phyloP scores from a whole-genome alignment of 2,888 invertebrate genomes.

The Andrena praecox region DNA sequence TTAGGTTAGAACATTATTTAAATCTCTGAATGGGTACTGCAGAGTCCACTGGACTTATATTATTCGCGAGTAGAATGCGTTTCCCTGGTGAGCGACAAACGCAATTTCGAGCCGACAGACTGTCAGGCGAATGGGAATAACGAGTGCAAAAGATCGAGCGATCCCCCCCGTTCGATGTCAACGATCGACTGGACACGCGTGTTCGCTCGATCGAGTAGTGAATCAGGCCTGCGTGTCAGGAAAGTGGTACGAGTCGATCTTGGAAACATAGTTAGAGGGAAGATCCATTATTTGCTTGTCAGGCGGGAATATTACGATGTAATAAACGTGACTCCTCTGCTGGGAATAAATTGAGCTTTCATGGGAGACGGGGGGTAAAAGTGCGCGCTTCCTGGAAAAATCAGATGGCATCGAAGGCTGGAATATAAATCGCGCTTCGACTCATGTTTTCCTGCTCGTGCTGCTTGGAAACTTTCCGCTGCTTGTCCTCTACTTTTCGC shows the following conservation, averaged over 20 bases:
- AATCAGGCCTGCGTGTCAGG: constrained; percentile 45
- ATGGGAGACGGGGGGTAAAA: constrained; percentile 24
- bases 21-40: too few relatives aligned
- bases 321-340: constrained; percentile 43
- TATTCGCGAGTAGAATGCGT: neutral
- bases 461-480: neutral
- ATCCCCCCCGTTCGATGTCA: constrained; percentile 20
- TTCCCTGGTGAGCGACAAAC: neutral
- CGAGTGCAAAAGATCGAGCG: constrained; percentile 16
- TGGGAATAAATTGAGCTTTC: constrained; percentile 37
- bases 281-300: constrained; percentile 57
- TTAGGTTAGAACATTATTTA: too few relatives aligned
- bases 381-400: constrained; percentile 14
- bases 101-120: constrained; percentile 5
- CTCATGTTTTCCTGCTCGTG: neutral
- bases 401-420: constrained; percentile 16
- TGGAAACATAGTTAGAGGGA: constrained; percentile 48
- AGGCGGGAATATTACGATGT: constrained; percentile 38
- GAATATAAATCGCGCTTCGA: constrained; percentile 12
- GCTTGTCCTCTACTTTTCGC: neutral
- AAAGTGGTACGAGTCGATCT: constrained; percentile 55
- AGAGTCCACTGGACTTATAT: too few relatives aligned
- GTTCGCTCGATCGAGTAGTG: constrained; percentile 44
- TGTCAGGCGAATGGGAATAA: constrained; percentile 12
- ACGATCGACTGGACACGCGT: constrained; percentile 43